A percentile compares a stretch with the other conserved stretches of the same genome.
These are phyloP conservation scores for Fopius arisanus DNA, from an alignment of 1,140 invertebrate genomes.

Conservation along the genomic window DNA sequence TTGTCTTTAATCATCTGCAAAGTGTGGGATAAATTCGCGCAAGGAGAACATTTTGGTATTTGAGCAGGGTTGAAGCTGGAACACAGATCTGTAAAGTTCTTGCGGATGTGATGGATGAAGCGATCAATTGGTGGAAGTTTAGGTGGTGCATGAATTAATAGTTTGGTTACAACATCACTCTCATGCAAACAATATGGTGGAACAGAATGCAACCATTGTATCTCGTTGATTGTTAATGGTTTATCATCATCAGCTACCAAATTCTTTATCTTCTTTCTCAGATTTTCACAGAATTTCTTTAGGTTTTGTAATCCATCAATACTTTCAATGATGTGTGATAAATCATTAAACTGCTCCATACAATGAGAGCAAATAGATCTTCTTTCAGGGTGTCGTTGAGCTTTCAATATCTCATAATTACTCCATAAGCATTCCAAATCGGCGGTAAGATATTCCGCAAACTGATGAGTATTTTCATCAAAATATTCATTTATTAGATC, in stretches of 20 bases:
- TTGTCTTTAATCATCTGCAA: background rate
- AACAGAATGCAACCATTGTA: background rate
- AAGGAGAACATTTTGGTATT: background rate
- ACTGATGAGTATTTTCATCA: background rate
- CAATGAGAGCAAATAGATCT: background rate
- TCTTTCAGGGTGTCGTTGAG: background rate
- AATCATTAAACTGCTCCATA: background rate
- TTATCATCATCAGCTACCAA: background rate
- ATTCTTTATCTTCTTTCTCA: background rate
- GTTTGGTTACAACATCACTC: background rate
- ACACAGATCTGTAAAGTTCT: background rate
- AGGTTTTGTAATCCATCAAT: background rate
- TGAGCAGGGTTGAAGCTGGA: background rate
- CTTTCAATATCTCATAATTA: background rate
- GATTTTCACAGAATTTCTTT: background rate
- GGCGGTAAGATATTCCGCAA: background rate
- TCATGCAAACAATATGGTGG: background rate
- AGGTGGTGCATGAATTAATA: too few species aligned
- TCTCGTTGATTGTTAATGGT: background rate
- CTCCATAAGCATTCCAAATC: background rate
- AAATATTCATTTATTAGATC: background rate
- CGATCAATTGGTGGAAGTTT: too few species aligned
- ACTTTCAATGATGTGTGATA: background rate
- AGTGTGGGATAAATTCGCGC: background rate
- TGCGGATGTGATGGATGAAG: background rate